Percentiles rank a stretch among this genome's conserved stretches.
phyloP scores from a whole-genome alignment of 2,888 invertebrate genomes.

The Lepidocyrtoides sp. region DNA sequence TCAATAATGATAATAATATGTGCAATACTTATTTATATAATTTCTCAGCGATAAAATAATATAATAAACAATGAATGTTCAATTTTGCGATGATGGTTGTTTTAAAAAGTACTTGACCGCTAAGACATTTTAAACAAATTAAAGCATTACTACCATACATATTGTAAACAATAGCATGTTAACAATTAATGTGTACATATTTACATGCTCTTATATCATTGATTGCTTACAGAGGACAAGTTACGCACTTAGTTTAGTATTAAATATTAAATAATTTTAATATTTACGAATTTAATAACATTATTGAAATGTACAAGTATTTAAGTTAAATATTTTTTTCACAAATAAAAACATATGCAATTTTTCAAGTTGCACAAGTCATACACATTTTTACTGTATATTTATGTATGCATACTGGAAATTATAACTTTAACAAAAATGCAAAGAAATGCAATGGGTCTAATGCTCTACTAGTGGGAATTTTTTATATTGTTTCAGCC shows the following conservation, averaged over 20 bases:
- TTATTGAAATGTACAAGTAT: conserved; percentile 59
- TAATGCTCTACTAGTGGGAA: not conserved
- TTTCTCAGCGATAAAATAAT: conserved; percentile 18
- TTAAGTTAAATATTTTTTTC: conserved; percentile 55
- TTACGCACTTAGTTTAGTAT: conserved; percentile 9
- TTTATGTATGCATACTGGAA: conserved; percentile 32
- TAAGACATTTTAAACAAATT: conserved; percentile 27
- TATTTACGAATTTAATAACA: conserved; percentile 5
- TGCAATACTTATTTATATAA: conserved; percentile 5
- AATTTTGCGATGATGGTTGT: not conserved
- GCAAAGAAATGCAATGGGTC: conserved; percentile 76
- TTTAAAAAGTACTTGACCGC: conserved; percentile 33
- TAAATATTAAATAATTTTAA: conserved; percentile 27
- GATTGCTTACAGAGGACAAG: conserved; percentile 2
- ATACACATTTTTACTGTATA: conserved; percentile 24
- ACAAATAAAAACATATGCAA: conserved; percentile 49
- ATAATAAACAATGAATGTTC: not conserved
- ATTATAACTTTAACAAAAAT: conserved; percentile 63
- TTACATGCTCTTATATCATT: not conserved
- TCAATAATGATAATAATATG: not conserved
- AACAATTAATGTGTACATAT: not conserved
- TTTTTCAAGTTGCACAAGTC: conserved; percentile 22
- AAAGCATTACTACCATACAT: conserved; percentile 18
- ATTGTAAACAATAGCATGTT: conserved; percentile 39
- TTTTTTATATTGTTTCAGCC: conserved; percentile 62